Evolutionary conservation across 2,888 invertebrate genomes (phyloP).

Genomic region (Teleogryllus oceanicus): DNA sequence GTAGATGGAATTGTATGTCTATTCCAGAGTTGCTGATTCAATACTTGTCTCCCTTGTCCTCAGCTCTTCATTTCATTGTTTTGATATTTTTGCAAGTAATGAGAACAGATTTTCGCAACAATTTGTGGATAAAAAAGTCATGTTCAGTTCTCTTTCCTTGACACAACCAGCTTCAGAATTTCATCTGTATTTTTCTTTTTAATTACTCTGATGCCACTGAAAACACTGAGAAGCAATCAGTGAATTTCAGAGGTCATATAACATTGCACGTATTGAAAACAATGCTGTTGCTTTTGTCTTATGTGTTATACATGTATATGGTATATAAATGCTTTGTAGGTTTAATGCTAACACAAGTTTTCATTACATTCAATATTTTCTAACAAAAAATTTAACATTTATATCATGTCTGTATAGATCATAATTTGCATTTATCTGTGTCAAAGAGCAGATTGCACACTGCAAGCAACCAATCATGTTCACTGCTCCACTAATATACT

Average conservation of each 20-base stretch:
- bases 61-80: neutral
- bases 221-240: conserved; percentile 18
- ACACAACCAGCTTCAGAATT: conserved; percentile 18
- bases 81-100: neutral
- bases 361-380: conserved; percentile 18
- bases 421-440: neutral
- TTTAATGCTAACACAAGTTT: conserved; percentile 4
- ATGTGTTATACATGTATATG: conserved; percentile 2
- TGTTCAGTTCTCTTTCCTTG: neutral
- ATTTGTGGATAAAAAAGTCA: conserved; percentile 1
- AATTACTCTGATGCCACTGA: neutral
- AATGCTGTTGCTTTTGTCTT: neutral
- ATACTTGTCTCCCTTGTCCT: conserved; percentile 1
- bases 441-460: neutral
- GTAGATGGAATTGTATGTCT: conserved; percentile 7
- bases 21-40: neutral
- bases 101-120: conserved; percentile 1
- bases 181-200: neutral
- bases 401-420: conserved; percentile 9
- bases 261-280: conserved; percentile 12
- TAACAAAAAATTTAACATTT: conserved; percentile 12
- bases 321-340: conserved; percentile 10
- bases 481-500: neutral
- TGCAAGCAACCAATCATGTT: neutral
- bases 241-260: neutral